These are phyloP conservation scores for Opisthocomus hoazin DNA, from an alignment of 2,113 vertebrate species.

Conservation along the genomic window DNA sequence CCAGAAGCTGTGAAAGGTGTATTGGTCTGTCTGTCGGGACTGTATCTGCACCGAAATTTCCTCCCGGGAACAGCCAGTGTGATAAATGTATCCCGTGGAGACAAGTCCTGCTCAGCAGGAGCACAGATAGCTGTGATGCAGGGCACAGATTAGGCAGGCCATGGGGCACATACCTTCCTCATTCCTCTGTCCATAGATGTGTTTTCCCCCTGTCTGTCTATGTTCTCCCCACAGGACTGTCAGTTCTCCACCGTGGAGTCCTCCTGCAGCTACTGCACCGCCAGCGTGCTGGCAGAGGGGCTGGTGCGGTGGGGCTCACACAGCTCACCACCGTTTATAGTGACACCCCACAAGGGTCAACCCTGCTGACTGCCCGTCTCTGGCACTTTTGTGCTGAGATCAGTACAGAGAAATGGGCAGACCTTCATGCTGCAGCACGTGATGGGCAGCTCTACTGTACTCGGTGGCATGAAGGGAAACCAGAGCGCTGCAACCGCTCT, in stretches of 20 bases:
- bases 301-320: neutral
- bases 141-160: neutral
- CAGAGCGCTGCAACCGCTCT: neutral
- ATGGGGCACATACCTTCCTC: neutral
- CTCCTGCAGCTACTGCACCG: accelerated
- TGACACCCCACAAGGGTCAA: neutral
- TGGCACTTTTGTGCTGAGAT: neutral
- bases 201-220: neutral
- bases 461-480: neutral
- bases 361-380: accelerated
- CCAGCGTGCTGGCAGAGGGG: accelerated
- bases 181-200: neutral
- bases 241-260: neutral
- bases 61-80: neutral
- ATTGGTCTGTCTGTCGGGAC: neutral
- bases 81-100: neutral
- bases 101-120: neutral
- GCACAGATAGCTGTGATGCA: neutral
- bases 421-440: accelerated
- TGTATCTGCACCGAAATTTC: neutral
- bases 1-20: neutral
- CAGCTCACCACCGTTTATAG: accelerated
- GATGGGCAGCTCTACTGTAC: neutral
- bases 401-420: neutral
- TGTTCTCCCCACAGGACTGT: neutral